Conservation (phyloP, 2,797 vertebrate genomes). For the Karalla daura region DNA sequence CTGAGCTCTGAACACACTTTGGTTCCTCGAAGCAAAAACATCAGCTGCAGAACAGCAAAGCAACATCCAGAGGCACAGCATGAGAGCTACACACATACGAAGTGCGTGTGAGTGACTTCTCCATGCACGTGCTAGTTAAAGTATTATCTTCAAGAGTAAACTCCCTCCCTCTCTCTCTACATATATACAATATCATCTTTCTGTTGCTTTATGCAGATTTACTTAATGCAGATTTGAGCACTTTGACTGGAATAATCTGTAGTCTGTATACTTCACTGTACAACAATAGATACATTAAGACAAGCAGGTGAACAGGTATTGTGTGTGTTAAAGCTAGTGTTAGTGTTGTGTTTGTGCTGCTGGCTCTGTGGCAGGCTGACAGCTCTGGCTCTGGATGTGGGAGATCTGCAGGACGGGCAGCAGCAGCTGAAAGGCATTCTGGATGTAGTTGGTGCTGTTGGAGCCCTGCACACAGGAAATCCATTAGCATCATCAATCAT, state of each 20-base stretch:
- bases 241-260: conserved; percentile 42
- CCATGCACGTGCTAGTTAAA: conserved; percentile 3
- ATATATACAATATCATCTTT: conserved; percentile 12
- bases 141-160: conserved; percentile 25
- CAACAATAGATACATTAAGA: conserved; percentile 68
- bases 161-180: no score
- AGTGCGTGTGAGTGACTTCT: conserved; percentile 11
- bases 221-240: conserved; percentile 41
- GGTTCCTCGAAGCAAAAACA: conserved; percentile 34
- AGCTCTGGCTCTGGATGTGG: conserved; percentile 85
- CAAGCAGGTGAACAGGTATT: conserved; percentile 41
- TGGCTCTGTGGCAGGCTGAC: conserved; percentile 56
- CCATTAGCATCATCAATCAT: not conserved
- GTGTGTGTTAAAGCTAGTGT: conserved; percentile 23
- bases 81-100: conserved; percentile 12
- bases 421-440: conserved; percentile 95
- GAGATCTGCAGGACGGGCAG: conserved; percentile 94
- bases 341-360: conserved; percentile 57
- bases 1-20: conserved; percentile 25
- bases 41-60: conserved; percentile 13
- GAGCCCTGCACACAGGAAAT: conserved; percentile 84
- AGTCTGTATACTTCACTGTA: conserved; percentile 62
- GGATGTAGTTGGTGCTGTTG: conserved; percentile 93
- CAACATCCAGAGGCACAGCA: conserved; percentile 15
- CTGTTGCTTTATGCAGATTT: conserved; percentile 31